Conservation (phyloP, 2,113 vertebrate genomes). For the Sarotherodon lohbergeri region DNA sequence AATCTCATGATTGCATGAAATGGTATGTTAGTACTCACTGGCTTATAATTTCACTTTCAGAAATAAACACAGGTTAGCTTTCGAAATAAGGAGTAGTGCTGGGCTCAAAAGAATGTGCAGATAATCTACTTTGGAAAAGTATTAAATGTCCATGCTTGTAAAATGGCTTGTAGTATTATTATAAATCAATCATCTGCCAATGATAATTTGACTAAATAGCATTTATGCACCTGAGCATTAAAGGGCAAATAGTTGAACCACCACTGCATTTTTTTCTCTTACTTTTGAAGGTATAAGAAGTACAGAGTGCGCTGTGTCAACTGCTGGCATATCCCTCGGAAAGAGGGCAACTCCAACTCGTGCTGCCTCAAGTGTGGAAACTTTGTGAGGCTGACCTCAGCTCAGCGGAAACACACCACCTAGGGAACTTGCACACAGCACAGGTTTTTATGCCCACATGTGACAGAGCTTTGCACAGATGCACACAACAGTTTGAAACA, state of each 20-base stretch:
- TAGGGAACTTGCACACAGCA: slow-evolving; percentile 4
- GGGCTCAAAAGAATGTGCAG: not conserved
- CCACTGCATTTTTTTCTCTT: not conserved
- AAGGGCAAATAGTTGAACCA: not conserved
- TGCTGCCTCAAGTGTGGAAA: slow-evolving; percentile 79
- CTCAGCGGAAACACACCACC: slow-evolving; percentile 55
- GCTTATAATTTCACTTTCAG: not conserved
- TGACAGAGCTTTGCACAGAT: not conserved
- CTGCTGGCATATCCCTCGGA: slow-evolving; percentile 87
- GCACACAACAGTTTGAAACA: not conserved
- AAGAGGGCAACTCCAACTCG: slow-evolving; percentile 76
- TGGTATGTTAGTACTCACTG: not conserved
- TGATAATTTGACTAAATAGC: not conserved
- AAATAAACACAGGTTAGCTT: not conserved
- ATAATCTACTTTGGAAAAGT: not conserved
- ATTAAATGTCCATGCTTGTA: not conserved
- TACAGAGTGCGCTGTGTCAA: slow-evolving; percentile 80
- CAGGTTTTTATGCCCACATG: not conserved
- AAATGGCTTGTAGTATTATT: not conserved
- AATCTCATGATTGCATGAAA: not conserved
- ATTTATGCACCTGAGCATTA: not conserved
- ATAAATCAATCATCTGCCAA: not conserved
- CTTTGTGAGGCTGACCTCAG: slow-evolving; percentile 44
- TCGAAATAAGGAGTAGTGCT: not conserved
- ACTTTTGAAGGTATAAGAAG: slow-evolving; percentile 83